Evolutionary conservation across 2,888 invertebrate species (phyloP).

Genomic region (Amphiduros pacificus): DNA sequence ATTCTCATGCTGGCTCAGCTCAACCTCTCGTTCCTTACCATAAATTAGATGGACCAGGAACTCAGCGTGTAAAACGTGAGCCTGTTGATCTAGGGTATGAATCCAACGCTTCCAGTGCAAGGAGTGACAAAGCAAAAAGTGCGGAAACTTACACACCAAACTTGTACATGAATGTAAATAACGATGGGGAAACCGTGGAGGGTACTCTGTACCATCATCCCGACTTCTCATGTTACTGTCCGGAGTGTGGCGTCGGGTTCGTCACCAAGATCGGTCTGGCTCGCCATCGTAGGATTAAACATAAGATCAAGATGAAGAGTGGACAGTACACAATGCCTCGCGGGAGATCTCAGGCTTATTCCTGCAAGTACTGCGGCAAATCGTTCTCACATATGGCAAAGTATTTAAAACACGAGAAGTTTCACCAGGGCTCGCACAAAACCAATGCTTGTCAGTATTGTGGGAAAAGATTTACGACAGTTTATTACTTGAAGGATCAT

Average conservation of each 20-base stretch:
- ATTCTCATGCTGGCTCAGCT: too few relatives aligned
- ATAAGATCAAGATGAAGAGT: background rate
- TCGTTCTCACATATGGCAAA: background rate
- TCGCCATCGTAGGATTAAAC: background rate
- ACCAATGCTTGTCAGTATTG: background rate
- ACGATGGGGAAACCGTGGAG: background rate
- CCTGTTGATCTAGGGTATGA: background rate
- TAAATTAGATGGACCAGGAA: too few relatives aligned
- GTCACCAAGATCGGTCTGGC: background rate
- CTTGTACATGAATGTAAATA: background rate
- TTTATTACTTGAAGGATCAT: slow-evolving; percentile 3
- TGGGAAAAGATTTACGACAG: background rate
- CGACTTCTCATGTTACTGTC: background rate
- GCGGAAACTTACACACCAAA: background rate
- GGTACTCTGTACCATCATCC: too few relatives aligned
- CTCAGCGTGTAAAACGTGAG: background rate
- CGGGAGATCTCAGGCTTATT: background rate
- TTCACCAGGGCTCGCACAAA: background rate
- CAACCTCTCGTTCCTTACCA: too few relatives aligned
- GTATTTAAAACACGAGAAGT: background rate
- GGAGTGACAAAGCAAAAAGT: background rate
- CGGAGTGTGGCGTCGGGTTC: background rate
- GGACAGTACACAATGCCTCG: background rate
- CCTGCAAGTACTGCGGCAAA: background rate
- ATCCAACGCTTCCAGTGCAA: background rate